Evolutionary conservation across 2,888 invertebrate genomes (phyloP).

Genomic region (Patella caerulea): DNA sequence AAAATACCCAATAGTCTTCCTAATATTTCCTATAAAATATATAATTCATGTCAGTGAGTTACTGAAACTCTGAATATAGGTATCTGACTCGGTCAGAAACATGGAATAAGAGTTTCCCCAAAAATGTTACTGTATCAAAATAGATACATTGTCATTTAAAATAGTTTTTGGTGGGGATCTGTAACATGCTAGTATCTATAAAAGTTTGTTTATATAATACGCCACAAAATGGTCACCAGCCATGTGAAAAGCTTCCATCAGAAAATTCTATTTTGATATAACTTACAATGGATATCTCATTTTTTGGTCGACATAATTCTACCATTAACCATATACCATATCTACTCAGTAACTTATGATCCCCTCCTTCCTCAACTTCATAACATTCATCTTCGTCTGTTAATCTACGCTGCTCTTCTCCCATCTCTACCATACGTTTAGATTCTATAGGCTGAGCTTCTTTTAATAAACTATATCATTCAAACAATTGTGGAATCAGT

Average conservation of each 20-base stretch:
- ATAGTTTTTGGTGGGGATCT: too few species aligned
- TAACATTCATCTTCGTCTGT: conserved; percentile 65
- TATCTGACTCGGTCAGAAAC: too few species aligned
- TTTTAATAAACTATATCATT: conserved; percentile 79
- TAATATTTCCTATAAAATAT: conserved; percentile 74
- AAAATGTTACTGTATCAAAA: too few species aligned
- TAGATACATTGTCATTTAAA: too few species aligned
- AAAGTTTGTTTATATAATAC: too few species aligned
- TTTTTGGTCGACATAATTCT: conserved; percentile 80
- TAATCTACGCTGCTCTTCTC: conserved; percentile 74
- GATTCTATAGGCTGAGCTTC: conserved; percentile 79
- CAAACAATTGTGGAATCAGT: conserved; percentile 12
- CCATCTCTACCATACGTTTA: conserved; percentile 69
- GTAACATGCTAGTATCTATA: too few species aligned
- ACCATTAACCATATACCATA: conserved; percentile 98
- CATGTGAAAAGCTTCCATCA: too few species aligned
- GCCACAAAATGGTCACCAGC: too few species aligned
- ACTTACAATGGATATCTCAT: conserved; percentile 72
- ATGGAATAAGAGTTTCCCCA: too few species aligned
- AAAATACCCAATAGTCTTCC: conserved; percentile 95
- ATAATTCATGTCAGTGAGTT: background rate
- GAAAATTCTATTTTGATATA: too few species aligned
- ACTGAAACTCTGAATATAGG: too few species aligned
- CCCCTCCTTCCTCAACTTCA: conserved; percentile 63
- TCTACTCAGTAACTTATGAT: conserved; percentile 68